Evolutionary conservation across 2,888 invertebrate genomes (phyloP), one percentile per base, ranked within the genome.

Genomic region (Drosophila kanekoi): DNA sequence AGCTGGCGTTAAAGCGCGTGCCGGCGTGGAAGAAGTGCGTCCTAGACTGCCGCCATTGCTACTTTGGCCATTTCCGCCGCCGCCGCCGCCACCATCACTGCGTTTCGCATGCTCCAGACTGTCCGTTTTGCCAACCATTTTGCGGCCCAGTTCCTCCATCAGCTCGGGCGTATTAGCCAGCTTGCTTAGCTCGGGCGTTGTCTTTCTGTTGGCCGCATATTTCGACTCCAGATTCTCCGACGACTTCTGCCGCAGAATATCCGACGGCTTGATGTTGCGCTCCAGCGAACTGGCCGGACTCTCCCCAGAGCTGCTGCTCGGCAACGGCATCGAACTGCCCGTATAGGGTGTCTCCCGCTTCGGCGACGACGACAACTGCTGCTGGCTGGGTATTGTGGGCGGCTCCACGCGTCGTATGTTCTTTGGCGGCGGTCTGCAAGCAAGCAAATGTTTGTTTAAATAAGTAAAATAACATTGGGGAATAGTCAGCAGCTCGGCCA

Each of bases 381-480:
- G 79, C 44, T 82, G 89, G 65, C 79, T 83, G 49, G 92, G 93
- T 51, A 93, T 92, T 58, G 93, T 90, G 16, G 94, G 94, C 32
- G 94, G 93, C 81, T 94, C 95, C 16, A 95, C 94, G 49, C 94
- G 94, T 47, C 94, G 93, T 90, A 94, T 94, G 89, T 94, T 93
- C 93, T 95, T 95, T 76, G 95, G 95, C 89, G 95, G 95, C 63
- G 95, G 95, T 87, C 94, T 95, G 78, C 3, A 59, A 51, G n/a
- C 49, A 45, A 44, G 8, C 2, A 23, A 11, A 20, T n/a, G n/a
- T n/a, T 14, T n/a, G 11, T 5, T 23, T 2, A 6, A 28, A 28
- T 8, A 8, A 8, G 8, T 8, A 8, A 8, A 28, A 28, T 2
- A 28, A 18, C 18, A 18, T 18, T 18, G 18, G 1, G 18, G 18